Evolutionary conservation across 2,888 invertebrate genomes (phyloP).

Genomic region (Hyposoter didymator): DNA sequence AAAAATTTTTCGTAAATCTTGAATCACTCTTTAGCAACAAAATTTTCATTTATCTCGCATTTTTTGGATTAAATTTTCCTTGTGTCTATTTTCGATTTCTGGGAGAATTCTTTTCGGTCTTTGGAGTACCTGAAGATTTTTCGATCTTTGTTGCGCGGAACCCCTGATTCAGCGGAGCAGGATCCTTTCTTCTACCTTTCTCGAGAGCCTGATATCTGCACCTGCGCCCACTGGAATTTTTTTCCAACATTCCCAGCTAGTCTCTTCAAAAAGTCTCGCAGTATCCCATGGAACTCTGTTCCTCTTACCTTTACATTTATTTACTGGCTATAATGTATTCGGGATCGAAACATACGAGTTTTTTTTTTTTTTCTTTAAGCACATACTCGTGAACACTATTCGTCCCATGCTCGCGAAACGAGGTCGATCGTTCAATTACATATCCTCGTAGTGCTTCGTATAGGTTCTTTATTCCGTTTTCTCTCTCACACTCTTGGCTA

Average conservation of each 20-base stretch:
- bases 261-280: conserved; percentile 38
- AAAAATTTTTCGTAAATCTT: not conserved
- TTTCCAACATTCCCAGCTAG: conserved; percentile 47
- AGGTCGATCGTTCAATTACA: conserved; percentile 61
- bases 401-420: conserved; percentile 36
- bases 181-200: conserved; percentile 36
- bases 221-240: conserved; percentile 52
- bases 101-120: not conserved
- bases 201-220: conserved; percentile 31
- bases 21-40: not conserved
- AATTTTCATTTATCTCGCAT: not conserved
- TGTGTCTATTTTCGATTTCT: not conserved
- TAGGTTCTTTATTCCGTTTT: conserved; percentile 1
- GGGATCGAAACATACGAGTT: conserved; percentile 24
- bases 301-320: conserved; percentile 6
- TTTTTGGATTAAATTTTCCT: not conserved
- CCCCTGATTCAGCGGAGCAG: not conserved
- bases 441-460: conserved; percentile 58
- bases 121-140: not conserved
- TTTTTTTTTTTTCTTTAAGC: conserved; percentile 10
- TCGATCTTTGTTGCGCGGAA: conserved; percentile 39
- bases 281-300: not conserved
- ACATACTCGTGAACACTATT: conserved; percentile 8
- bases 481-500: conserved; percentile 16
- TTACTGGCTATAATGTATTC: not conserved